These are phyloP conservation scores for Nibea coibor DNA, from an alignment of 2,113 vertebrate species.

Conservation along the genomic window DNA sequence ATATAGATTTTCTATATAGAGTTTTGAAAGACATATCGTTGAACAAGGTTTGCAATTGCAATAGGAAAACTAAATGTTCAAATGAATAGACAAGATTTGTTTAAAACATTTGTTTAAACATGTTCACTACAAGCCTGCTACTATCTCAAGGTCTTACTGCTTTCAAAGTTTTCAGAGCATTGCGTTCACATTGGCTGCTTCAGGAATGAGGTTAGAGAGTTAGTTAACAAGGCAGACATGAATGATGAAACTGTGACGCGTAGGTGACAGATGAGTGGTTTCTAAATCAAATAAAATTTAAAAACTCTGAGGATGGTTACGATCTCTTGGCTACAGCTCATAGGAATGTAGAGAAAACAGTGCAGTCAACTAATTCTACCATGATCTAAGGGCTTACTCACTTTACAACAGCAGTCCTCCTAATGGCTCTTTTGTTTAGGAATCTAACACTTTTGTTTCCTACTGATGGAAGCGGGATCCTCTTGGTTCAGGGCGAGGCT, in stretches of 20 bases:
- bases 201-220: slow-evolving; percentile 2
- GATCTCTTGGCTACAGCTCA: background rate
- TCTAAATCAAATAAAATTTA: slow-evolving; percentile 35
- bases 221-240: slow-evolving; percentile 10
- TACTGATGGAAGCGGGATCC: slow-evolving; percentile 33
- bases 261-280: slow-evolving; percentile 22
- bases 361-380: background rate
- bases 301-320: slow-evolving; percentile 16
- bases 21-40: background rate
- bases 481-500: slow-evolving; percentile 46
- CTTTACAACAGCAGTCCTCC: slow-evolving; percentile 26
- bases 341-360: slow-evolving; percentile 17
- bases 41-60: background rate
- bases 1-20: background rate
- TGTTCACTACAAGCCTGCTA: background rate
- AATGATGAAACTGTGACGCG: slow-evolving; percentile 17
- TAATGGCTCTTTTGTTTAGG: slow-evolving; percentile 37
- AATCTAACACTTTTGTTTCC: slow-evolving; percentile 41
- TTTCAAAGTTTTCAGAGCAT: background rate
- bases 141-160: background rate
- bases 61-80: background rate
- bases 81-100: background rate
- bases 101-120: background rate
- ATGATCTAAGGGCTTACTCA: slow-evolving; percentile 15
- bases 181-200: slow-evolving; percentile 9